Evolutionary conservation across 2,113 vertebrate species (phyloP).

Genomic region (Eretmochelys imbricata): DNA sequence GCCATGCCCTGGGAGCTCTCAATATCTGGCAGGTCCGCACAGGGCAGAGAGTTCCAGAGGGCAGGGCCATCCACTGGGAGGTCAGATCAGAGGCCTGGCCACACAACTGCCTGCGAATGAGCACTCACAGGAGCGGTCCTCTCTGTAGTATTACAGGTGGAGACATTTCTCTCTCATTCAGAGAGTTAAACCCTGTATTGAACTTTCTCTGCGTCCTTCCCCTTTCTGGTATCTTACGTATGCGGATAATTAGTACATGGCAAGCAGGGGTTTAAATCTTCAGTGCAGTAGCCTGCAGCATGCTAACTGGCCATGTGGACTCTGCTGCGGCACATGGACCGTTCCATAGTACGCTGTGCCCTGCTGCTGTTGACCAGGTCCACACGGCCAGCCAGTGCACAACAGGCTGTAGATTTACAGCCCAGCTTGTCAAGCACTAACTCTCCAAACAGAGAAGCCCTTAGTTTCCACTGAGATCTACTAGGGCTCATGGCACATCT

Average conservation of each 20-base stretch:
- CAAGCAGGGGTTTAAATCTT: background rate
- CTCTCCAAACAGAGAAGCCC: background rate
- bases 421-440: too few species aligned
- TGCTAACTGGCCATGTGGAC: background rate
- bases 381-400: background rate
- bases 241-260: background rate
- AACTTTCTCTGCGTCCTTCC: background rate
- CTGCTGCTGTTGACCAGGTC: background rate
- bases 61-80: accelerated
- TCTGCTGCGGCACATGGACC: background rate
- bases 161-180: background rate
- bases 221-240: too few species aligned
- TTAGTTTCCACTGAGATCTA: background rate
- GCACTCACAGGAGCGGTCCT: background rate
- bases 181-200: accelerated
- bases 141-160: accelerated
- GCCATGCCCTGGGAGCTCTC: background rate
- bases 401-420: background rate
- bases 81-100: background rate
- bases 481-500: background rate
- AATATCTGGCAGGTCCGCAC: accelerated
- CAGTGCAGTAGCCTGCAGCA: background rate
- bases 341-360: background rate
- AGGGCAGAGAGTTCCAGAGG: accelerated
- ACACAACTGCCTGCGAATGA: background rate